Evolutionary conservation across 2,797 vertebrate species (phyloP).

Genomic region (Scolopax bukidnonensis): DNA sequence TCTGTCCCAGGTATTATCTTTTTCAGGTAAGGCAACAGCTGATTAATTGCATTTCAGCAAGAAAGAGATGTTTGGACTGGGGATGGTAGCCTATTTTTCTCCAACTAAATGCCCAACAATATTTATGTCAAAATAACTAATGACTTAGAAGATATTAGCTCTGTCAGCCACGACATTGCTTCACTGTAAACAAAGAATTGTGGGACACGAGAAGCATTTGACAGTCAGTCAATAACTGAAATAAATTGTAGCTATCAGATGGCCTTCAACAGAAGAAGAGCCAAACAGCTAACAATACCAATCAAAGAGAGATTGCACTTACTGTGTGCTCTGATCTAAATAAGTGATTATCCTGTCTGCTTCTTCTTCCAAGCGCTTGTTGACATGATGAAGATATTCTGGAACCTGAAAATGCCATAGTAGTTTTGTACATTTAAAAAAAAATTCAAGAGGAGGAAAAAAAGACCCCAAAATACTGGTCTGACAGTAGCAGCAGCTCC

Average conservation of each 20-base stretch:
- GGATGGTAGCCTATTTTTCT: not conserved
- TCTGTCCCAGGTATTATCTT: not conserved
- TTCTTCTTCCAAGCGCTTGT: slow-evolving; percentile 97
- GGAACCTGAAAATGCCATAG: slow-evolving; percentile 86
- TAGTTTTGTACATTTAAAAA: slow-evolving; percentile 45
- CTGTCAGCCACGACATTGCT: slow-evolving; percentile 25
- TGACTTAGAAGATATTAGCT: not conserved
- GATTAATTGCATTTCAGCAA: not conserved
- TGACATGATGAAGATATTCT: slow-evolving; percentile 98
- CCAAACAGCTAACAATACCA: slow-evolving; percentile 10
- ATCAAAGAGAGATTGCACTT: slow-evolving; percentile 74
- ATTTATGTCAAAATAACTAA: not conserved
- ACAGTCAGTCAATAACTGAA: slow-evolving; percentile 13
- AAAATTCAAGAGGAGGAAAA: not conserved
- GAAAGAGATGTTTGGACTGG: not conserved
- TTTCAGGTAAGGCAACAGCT: slow-evolving; percentile 3
- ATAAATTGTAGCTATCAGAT: not conserved
- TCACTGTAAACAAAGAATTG: slow-evolving; percentile 9
- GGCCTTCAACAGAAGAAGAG: not conserved
- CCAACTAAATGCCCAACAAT: not conserved
- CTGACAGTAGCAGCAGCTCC: not conserved
- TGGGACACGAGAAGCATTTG: slow-evolving; percentile 1
- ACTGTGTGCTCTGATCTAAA: slow-evolving; percentile 99
- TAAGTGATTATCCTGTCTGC: slow-evolving; percentile 98
- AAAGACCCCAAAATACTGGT: not conserved